Evolutionary conservation across 1,140 invertebrate species (phyloP), one percentile per base, ranked within the genome.

Genomic region (Leptoteleia sp.): DNA sequence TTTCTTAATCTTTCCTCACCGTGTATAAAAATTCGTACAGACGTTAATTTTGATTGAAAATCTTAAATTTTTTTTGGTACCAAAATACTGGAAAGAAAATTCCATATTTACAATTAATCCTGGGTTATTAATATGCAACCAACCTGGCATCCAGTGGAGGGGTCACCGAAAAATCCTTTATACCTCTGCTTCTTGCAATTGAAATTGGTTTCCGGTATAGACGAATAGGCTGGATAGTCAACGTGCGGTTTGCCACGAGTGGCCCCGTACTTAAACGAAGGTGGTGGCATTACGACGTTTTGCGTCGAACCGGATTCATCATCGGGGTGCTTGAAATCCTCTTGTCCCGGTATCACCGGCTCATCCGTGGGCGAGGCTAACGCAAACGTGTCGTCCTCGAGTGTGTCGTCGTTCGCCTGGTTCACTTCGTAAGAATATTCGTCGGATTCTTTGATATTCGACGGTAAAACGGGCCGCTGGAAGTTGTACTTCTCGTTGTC

Each of bases 121-220:
- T 31, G 9, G 9, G 9, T n/a, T 5, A 31, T 16, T 17, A 17
- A 42, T 42, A 42, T 19, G 4, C n/a, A 38, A 19, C 1, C 5
- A 45, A 71, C 70, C 59, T 73, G 71, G 7, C 71, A 75, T 40
- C 93, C 91, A 0, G 95, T 96, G 62, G 95, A 93, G 0, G 95
- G 94, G 89, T 97, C 96, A 4, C 95, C 96, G 81, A 97, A 97
- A 87, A 97, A 97, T 40, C 96, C 95, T 80, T 96, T 96, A 85
- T 96, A 96, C 5, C 95, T 90, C 84, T 96, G 95, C 27, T 94
- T 92, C 50, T 95, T 95, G 85, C 96, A 97, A 84, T 93, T 92
- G 84, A 97, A 97, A 68, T 89, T 91, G 0, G 96, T 97, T 65
- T 91, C 87, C 0, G 96, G 96, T 50, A 97, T 96, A 15, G 89